Evolutionary conservation across 1,140 invertebrate genomes (phyloP).

Genomic region (Triops longicaudatus): DNA sequence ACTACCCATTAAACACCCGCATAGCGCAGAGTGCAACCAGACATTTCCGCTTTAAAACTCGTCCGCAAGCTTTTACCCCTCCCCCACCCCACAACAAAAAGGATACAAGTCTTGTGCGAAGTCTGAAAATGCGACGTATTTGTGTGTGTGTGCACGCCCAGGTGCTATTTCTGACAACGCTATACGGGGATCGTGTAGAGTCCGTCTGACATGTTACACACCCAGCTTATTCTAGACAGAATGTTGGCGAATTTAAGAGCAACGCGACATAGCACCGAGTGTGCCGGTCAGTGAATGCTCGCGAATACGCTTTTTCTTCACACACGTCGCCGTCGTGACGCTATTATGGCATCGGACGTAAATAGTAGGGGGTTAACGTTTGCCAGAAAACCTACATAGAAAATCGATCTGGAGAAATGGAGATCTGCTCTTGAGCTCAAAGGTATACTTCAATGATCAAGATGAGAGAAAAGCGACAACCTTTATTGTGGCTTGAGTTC

Average conservation of each 20-base stretch:
- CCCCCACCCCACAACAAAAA: not conserved
- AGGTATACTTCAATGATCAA: not conserved
- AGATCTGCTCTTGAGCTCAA: not conserved
- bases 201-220: not conserved
- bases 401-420: not conserved
- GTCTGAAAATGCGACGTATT: not conserved
- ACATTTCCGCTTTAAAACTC: not conserved
- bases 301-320: not conserved
- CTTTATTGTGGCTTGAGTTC: not conserved
- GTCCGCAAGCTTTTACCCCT: not conserved
- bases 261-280: not conserved
- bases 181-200: not conserved
- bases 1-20: not conserved
- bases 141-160: not conserved
- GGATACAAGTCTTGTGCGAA: not conserved
- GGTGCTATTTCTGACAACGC: constrained; percentile 14
- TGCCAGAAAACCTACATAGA: not conserved
- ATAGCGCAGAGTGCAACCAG: not conserved
- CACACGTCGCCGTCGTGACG: not conserved
- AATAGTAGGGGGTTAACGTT: not conserved
- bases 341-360: not conserved
- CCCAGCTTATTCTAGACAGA: not conserved
- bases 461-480: not conserved
- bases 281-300: not conserved
- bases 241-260: constrained; percentile 1